Evolutionary conservation across 92 coral and sea anemone genomes (phyloP), one percentile per base, ranked within the genome.

Genomic region (Zoanthus solanderi): DNA sequence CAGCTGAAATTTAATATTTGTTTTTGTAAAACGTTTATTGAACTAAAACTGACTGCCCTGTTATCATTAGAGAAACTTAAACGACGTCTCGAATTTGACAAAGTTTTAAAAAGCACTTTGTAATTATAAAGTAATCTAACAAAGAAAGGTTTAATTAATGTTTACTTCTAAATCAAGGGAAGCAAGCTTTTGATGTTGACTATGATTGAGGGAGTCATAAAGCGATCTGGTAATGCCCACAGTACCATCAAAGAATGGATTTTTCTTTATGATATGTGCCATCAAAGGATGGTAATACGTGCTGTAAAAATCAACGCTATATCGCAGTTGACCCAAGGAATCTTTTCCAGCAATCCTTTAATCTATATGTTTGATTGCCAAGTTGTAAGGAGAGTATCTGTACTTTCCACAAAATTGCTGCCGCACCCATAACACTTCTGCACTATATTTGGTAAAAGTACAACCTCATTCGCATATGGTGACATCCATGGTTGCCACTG

Each of bases 161-260:
- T 83, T 83, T 32, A 68, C 78, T 47, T 68, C 23, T 23, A 23
- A 23, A 23, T 23, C 23, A 23, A 23, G 23, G 23, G 23, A 23
- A 47, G 87, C 45, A 69, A 83, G 87, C 45, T 67, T 60, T n/a
- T 83, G 28, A n/a, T 68, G 87, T 47, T 67, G 78, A 48, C 78
- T 45, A 46, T 69, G 87, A 83, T 69, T 61, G 30, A 69, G 67
- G 47, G 87, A 68, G 87, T 83, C 76, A 23, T 67, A 28, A 83
- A 58, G 84, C 29, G 84, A 58, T 31, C 72, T 29, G 53, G 28
- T 79, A 79, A 67, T 68, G 18, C 37, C 78, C 47, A 71, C 67
- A 83, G 45, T 68, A 45, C 87, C 87, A 83, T 67, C 87, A 67
- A 83, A 68, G 78, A 67, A 83, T 18, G 87, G 78, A 80, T 83